phyloP scores from a whole-genome alignment of 2,797 vertebrate genomes.

The Pipistrellus pipistrellus region DNA sequence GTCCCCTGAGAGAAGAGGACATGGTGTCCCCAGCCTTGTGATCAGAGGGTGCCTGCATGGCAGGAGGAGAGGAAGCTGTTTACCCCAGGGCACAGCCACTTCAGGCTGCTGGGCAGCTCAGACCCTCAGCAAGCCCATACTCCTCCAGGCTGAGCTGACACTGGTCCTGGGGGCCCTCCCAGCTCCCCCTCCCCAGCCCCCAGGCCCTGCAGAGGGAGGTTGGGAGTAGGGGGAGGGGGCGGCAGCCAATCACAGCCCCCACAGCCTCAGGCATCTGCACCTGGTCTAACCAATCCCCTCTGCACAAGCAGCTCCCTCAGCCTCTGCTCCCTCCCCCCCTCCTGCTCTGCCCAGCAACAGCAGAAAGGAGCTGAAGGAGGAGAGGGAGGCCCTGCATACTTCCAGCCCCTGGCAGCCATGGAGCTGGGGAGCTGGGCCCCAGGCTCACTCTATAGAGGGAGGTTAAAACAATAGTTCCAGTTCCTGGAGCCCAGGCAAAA shows the following conservation, averaged over 20 bases:
- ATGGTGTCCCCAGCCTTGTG: neutral
- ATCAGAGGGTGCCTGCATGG: neutral
- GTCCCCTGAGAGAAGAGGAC: neutral
- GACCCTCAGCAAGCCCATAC: conserved; percentile 15
- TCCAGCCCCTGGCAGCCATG: conserved; percentile 73
- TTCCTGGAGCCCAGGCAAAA: conserved; percentile 73
- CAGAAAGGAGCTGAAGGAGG: conserved; percentile 65
- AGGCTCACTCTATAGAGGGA: conserved; percentile 64
- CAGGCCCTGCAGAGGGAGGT: conserved; percentile 38
- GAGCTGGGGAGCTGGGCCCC: conserved; percentile 71
- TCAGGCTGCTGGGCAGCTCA: neutral
- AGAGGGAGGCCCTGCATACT: conserved; percentile 68
- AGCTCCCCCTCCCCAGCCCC: neutral
- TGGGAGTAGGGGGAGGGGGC: neutral
- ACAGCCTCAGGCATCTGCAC: conserved; percentile 71
- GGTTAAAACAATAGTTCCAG: conserved; percentile 77
- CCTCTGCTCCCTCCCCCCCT: conserved; percentile 60
- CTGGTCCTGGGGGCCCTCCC: neutral
- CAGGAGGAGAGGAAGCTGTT: neutral
- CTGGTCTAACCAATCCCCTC: conserved; percentile 70
- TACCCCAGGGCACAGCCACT: neutral
- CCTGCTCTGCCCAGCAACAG: conserved; percentile 79
- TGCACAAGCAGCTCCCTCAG: conserved; percentile 48
- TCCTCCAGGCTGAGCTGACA: neutral
- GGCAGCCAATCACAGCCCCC: conserved; percentile 68